These are phyloP conservation scores for Rostratula benghalensis DNA, from an alignment of 2,113 vertebrate genomes.

Conservation along the genomic window DNA sequence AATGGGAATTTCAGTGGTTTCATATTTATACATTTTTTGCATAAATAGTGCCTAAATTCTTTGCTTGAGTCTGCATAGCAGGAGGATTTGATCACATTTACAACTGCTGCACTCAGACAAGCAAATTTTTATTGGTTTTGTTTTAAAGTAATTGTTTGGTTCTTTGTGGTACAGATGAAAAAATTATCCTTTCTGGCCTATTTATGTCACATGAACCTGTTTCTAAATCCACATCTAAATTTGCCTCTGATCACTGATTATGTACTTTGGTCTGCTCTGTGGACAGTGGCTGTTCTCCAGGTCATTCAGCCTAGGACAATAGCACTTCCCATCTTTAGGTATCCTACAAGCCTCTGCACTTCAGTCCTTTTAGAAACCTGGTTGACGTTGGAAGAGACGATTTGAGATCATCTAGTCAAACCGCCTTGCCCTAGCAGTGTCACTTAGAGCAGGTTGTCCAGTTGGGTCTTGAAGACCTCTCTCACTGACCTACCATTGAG, in stretches of 20 bases:
- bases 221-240: background rate
- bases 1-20: background rate
- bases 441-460: background rate
- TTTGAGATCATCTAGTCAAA: background rate
- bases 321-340: background rate
- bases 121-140: background rate
- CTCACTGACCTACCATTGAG: background rate
- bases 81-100: background rate
- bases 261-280: background rate
- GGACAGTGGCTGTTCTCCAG: background rate
- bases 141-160: background rate
- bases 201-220: background rate
- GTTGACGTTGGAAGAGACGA: background rate
- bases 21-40: background rate
- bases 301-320: background rate
- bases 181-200: background rate
- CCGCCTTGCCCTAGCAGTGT: background rate
- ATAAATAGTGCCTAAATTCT: background rate
- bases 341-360: background rate
- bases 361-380: background rate
- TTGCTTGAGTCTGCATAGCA: background rate
- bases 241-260: background rate
- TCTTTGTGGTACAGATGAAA: background rate
- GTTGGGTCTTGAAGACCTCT: background rate
- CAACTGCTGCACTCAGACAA: background rate